Conservation (phyloP, 2,888 invertebrate species). For the Sinelater perroti region DNA sequence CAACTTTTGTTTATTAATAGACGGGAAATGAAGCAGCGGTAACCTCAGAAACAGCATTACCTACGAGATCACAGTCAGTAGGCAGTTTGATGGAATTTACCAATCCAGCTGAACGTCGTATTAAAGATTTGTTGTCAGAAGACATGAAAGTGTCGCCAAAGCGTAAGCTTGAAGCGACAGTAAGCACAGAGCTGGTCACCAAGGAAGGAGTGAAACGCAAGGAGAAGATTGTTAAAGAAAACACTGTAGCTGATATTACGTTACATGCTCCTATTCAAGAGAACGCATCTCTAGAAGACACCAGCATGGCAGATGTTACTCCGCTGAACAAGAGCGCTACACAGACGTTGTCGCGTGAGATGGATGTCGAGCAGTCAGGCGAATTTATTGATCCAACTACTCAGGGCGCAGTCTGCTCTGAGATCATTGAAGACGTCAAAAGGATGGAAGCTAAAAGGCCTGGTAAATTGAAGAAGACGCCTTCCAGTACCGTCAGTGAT, state of each 20-base stretch:
- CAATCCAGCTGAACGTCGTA: slow-evolving; percentile 76
- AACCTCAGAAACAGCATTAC: slow-evolving; percentile 55
- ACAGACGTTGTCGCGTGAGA: slow-evolving; percentile 54
- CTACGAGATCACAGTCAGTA: slow-evolving; percentile 71
- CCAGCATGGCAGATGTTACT: slow-evolving; percentile 49
- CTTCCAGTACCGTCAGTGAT: slow-evolving; percentile 38
- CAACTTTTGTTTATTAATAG: slow-evolving; percentile 28
- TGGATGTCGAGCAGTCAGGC: slow-evolving; percentile 53
- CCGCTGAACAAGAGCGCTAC: slow-evolving; percentile 55
- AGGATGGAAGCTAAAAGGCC: slow-evolving; percentile 52
- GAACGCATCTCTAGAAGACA: slow-evolving; percentile 49
- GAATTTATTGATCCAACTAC: slow-evolving; percentile 49
- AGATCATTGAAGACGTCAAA: slow-evolving; percentile 60
- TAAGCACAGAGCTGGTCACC: slow-evolving; percentile 71
- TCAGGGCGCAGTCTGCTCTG: slow-evolving; percentile 60
- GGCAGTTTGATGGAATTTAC: slow-evolving; percentile 79
- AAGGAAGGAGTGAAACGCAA: slow-evolving; percentile 65
- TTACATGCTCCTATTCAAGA: slow-evolving; percentile 51
- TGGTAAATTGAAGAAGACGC: slow-evolving; percentile 42
- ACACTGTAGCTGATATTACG: slow-evolving; percentile 59
- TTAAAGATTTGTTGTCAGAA: slow-evolving; percentile 75
- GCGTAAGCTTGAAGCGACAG: slow-evolving; percentile 78
- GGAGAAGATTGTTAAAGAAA: slow-evolving; percentile 67
- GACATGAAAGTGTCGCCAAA: slow-evolving; percentile 69
- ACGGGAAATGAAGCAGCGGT: slow-evolving; percentile 51